Conservation (phyloP, 2,113 vertebrate genomes). For the Amia ocellicauda region DNA sequence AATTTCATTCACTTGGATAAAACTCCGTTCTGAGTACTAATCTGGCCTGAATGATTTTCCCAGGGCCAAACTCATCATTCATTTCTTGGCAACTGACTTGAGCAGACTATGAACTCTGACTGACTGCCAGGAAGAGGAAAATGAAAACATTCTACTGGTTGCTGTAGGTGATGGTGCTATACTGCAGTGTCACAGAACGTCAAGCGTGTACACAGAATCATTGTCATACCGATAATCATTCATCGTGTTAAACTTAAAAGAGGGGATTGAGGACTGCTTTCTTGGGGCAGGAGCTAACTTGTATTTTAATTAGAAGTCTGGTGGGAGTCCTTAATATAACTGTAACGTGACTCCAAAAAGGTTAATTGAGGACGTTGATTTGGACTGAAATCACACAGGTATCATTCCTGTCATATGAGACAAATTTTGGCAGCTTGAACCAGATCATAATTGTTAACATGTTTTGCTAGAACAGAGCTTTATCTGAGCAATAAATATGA, state of each 20-base stretch:
- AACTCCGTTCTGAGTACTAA: neutral
- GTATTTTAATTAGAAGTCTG: too few relatives aligned
- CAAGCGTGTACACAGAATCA: too few relatives aligned
- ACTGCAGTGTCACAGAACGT: too few relatives aligned
- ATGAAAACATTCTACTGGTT: slow-evolving; percentile 8
- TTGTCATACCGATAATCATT: neutral
- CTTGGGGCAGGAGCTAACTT: too few relatives aligned
- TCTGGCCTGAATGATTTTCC: neutral
- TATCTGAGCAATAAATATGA: neutral
- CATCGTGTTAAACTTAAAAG: too few relatives aligned
- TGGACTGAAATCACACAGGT: neutral
- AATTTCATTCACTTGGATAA: neutral
- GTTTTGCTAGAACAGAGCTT: neutral
- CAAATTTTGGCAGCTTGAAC: neutral
- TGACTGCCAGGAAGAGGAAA: neutral
- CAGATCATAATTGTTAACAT: neutral
- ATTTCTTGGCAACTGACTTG: neutral
- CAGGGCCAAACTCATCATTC: slow-evolving; percentile 16
- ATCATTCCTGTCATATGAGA: neutral
- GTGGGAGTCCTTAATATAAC: too few relatives aligned
- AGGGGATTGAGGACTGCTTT: too few relatives aligned
- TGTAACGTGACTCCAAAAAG: too few relatives aligned
- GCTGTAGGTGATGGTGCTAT: neutral
- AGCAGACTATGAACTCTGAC: slow-evolving; percentile 4
- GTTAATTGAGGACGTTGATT: too few relatives aligned